Conservation (phyloP, 1,140 invertebrate species). For the Pinna nobilis region DNA sequence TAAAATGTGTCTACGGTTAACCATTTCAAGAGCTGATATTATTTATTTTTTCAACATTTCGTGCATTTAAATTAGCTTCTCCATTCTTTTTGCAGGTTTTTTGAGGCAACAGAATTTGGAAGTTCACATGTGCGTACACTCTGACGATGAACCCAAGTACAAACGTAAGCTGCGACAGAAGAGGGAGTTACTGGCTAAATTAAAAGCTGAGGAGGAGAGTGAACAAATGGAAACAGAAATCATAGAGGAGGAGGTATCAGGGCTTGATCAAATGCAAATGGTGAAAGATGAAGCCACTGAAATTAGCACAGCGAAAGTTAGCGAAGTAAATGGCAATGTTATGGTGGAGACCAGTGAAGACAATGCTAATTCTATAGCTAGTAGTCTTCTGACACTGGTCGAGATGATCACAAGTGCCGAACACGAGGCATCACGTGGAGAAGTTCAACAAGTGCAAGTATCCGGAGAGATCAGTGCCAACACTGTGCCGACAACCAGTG, state of each 20-base stretch:
- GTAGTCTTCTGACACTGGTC: conserved; percentile 38
- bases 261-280: not conserved
- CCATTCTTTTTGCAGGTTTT: conserved; percentile 23
- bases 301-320: not conserved
- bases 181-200: conserved; percentile 19
- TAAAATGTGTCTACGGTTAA: no score
- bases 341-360: conserved; percentile 19
- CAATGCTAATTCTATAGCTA: conserved; percentile 37
- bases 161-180: conserved; percentile 32
- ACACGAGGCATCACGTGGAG: not conserved
- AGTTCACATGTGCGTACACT: conserved; percentile 49
- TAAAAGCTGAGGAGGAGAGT: conserved; percentile 6
- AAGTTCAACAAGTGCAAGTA: conserved; percentile 7
- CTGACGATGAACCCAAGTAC: conserved; percentile 37
- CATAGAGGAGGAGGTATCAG: conserved; percentile 15
- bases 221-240: conserved; percentile 10
- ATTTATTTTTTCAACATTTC: no score
- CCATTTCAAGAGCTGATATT: not conserved
- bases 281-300: not conserved
- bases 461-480: not conserved
- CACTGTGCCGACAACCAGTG: not conserved
- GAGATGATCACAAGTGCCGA: conserved; percentile 47
- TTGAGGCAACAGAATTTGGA: conserved; percentile 41
- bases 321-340: conserved; percentile 11
- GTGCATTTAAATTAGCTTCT: no score